Conservation (phyloP, 1,140 invertebrate species). For the Belonocnema kinseyi region DNA sequence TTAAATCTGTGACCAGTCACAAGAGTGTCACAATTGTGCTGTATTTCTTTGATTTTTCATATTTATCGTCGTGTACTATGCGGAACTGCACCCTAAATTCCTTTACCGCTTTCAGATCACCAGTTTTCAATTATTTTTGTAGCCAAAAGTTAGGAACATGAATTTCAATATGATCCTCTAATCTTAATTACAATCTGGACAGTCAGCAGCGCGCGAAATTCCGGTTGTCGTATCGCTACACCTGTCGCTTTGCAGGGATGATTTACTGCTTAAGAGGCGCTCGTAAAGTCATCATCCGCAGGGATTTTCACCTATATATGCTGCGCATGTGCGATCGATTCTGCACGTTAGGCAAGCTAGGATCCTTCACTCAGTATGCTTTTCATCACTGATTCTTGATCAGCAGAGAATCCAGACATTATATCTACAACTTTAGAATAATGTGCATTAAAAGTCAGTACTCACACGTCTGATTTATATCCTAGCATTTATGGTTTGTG, state of each 20-base stretch:
- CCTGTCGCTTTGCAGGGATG: slow-evolving; percentile 24
- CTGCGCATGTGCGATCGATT: slow-evolving; percentile 13
- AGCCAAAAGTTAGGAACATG: slow-evolving; percentile 4
- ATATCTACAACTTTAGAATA: slow-evolving; percentile 23
- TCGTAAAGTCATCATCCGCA: slow-evolving; percentile 35
- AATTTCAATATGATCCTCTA: slow-evolving; percentile 17
- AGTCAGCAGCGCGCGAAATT: slow-evolving; percentile 23
- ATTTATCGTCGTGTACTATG: too few relatives aligned
- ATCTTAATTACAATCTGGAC: slow-evolving; percentile 31
- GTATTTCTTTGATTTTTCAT: too few relatives aligned
- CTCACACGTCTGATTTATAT: slow-evolving; percentile 57
- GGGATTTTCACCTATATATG: slow-evolving; percentile 7
- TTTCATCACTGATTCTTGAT: slow-evolving; percentile 34
- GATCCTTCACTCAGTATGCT: slow-evolving; percentile 9
- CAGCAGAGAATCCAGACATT: slow-evolving; percentile 32
- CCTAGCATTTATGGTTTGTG: slow-evolving; percentile 59
- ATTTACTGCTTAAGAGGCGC: slow-evolving; percentile 18
- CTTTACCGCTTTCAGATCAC: not conserved
- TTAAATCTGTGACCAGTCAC: too few relatives aligned
- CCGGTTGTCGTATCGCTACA: slow-evolving; percentile 30
- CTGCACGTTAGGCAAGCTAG: not conserved
- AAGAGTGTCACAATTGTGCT: too few relatives aligned
- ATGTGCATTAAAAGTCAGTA: slow-evolving; percentile 38
- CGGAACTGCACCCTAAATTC: too few relatives aligned
- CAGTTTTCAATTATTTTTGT: slow-evolving; percentile 16